phyloP scores from a whole-genome alignment of 2,113 vertebrate genomes.

The Microtus pennsylvanicus region DNA sequence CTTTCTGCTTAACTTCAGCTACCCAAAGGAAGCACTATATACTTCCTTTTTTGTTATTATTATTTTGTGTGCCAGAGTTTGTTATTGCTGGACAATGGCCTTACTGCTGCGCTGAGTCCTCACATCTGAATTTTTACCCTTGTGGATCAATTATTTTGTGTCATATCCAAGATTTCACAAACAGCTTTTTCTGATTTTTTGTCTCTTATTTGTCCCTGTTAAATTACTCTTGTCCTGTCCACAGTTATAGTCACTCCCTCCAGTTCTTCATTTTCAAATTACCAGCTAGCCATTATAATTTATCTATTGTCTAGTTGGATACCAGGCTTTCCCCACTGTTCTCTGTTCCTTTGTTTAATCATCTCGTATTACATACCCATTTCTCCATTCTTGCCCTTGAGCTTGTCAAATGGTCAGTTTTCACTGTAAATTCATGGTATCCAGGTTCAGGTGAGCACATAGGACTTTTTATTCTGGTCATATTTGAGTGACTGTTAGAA shows the following conservation, averaged over 20 bases:
- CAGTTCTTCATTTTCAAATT: background rate
- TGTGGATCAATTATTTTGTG: background rate
- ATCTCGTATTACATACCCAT: background rate
- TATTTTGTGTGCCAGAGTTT: background rate
- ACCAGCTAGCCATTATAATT: background rate
- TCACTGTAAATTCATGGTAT: slow-evolving; percentile 6
- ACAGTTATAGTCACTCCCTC: background rate
- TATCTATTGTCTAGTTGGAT: background rate
- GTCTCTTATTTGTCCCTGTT: background rate
- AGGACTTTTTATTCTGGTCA: background rate
- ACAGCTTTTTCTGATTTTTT: background rate
- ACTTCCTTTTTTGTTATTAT: background rate
- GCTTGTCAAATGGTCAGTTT: background rate
- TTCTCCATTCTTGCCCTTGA: background rate
- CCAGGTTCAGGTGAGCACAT: background rate
- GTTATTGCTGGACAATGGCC: background rate
- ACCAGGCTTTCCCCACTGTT: background rate
- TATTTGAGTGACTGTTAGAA: background rate
- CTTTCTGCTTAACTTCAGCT: background rate
- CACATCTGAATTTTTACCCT: background rate
- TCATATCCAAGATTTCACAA: slow-evolving; percentile 27
- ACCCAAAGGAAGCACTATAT: background rate
- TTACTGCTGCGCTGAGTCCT: background rate
- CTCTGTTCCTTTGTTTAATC: background rate
- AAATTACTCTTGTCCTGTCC: background rate